These are phyloP conservation scores for Pygoscelis antarcticus DNA, from an alignment of 2,113 vertebrate species.

Conservation along the genomic window DNA sequence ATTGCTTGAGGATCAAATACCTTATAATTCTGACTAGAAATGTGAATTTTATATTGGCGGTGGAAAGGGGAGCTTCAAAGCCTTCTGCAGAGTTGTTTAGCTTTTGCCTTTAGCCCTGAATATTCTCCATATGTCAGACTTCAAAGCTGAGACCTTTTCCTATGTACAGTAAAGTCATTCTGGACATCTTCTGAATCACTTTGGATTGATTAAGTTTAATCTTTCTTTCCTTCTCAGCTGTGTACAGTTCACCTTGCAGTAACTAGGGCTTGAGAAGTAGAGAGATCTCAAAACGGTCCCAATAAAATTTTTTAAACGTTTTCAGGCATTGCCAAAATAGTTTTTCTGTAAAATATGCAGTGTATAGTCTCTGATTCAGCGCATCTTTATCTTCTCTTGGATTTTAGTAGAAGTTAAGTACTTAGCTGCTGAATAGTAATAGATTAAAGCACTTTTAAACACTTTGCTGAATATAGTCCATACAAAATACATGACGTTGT, in stretches of 20 bases:
- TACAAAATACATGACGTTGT: neutral
- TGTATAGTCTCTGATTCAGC: neutral
- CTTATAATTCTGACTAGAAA: neutral
- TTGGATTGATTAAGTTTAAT: neutral
- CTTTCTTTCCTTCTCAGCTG: neutral
- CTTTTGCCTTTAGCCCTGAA: neutral
- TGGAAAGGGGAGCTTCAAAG: neutral
- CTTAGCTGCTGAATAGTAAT: neutral
- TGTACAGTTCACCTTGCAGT: neutral
- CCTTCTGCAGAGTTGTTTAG: neutral
- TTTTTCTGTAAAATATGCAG: slow-evolving; percentile 10
- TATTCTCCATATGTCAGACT: neutral
- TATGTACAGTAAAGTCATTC: neutral
- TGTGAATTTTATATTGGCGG: neutral
- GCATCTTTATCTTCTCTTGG: neutral
- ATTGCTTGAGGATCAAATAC: neutral
- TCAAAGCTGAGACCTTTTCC: slow-evolving; percentile 15
- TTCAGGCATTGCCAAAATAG: neutral
- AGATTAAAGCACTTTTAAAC: slow-evolving; percentile 4
- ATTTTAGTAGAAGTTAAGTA: slow-evolving; percentile 21
- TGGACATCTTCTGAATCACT: neutral
- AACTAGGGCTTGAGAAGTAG: neutral
- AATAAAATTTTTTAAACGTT: neutral
- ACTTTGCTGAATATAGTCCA: neutral
- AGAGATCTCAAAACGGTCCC: neutral